Evolutionary conservation across 1,140 invertebrate species (phyloP), one percentile per base, ranked within the genome.

Genomic region (Zophobas atratus): DNA sequence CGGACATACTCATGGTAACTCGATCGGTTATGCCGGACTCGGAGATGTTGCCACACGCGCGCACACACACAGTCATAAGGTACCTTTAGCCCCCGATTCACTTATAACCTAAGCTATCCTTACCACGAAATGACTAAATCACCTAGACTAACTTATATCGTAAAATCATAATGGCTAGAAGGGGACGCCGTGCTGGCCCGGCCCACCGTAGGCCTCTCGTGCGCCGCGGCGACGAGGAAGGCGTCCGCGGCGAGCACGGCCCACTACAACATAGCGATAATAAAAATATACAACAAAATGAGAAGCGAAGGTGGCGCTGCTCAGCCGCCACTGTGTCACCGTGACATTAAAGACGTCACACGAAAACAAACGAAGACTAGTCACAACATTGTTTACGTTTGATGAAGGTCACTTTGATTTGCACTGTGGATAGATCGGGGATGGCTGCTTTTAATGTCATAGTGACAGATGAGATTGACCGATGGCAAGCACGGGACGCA

Each of bases 341-440:
- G 2, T 67, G 60, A 41, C 39, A 67, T 43, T 43, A 67, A 67
- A 67, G n/a, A 51, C 49, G n/a, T 20, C 49, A 20, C 3, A 51
- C 49, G 20, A 2, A 51, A 67, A 67, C 60, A 67, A 67, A 41
- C 39, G 39, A 67, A 67, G 38, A 43, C 60, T n/a, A 67, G 60
- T 67, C 60, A 67, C 60, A 67, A 67, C 60, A 67, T 57, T 67
- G 60, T 67, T 67, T 67, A 67, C 60, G 60, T 67, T 39, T 67
- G 60, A 67, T 67, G 20, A 67, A 67, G 60, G 60, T 67, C 60
- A 67, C 60, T 67, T 67, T 67, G 33, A 67, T 67, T 67, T 67
- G 60, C 60, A 67, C 60, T 67, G 60, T 39, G n/a, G 43, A 39
- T 67, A 63, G 60, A 2, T 46, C 35, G n/a, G 33, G 60, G 43